A percentile compares a stretch with the other conserved stretches of the same genome.
These are phyloP conservation scores for Tenthredo scrophulariae DNA, from an alignment of 2,888 invertebrate genomes.

Conservation along the genomic window DNA sequence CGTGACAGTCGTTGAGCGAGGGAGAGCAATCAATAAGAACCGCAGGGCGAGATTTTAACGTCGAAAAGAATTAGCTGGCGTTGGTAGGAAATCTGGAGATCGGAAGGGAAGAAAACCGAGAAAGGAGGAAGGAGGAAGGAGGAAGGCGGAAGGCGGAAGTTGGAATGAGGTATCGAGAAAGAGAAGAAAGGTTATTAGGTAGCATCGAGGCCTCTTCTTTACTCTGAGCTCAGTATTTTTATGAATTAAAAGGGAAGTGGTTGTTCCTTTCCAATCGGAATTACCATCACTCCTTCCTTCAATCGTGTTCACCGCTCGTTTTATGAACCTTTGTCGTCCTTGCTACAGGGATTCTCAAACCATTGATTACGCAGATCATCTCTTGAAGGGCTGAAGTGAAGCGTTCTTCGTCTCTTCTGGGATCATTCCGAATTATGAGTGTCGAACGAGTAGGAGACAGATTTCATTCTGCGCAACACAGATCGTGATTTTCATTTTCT, in stretches of 20 bases:
- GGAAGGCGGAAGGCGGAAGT: background rate
- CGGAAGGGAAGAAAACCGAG: slow-evolving; percentile 58
- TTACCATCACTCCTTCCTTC: slow-evolving; percentile 60
- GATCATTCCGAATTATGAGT: background rate
- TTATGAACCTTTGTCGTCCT: slow-evolving; percentile 39
- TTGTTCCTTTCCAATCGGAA: slow-evolving; percentile 62
- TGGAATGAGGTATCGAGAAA: slow-evolving; percentile 57
- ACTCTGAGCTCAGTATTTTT: slow-evolving; percentile 64
- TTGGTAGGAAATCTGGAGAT: background rate
- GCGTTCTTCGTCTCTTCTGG: background rate
- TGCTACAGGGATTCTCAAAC: slow-evolving; percentile 40
- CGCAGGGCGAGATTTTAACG: slow-evolving; percentile 44
- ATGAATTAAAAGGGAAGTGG: slow-evolving; percentile 68
- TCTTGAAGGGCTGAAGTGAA: background rate
- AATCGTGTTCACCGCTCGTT: background rate
- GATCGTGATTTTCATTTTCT: background rate
- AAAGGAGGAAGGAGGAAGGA: slow-evolving; percentile 56
- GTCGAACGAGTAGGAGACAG: background rate
- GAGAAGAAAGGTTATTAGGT: slow-evolving; percentile 53
- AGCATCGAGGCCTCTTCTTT: slow-evolving; percentile 8
- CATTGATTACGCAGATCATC: background rate
- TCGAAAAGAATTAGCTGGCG: slow-evolving; percentile 58
- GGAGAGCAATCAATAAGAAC: slow-evolving; percentile 48
- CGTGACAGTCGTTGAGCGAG: slow-evolving; percentile 1
- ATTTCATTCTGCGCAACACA: background rate